Percentiles rank a stretch among this genome's conserved stretches.
Conservation (phyloP, 2,797 vertebrate genomes). For the Typhlichthys subterraneus region DNA sequence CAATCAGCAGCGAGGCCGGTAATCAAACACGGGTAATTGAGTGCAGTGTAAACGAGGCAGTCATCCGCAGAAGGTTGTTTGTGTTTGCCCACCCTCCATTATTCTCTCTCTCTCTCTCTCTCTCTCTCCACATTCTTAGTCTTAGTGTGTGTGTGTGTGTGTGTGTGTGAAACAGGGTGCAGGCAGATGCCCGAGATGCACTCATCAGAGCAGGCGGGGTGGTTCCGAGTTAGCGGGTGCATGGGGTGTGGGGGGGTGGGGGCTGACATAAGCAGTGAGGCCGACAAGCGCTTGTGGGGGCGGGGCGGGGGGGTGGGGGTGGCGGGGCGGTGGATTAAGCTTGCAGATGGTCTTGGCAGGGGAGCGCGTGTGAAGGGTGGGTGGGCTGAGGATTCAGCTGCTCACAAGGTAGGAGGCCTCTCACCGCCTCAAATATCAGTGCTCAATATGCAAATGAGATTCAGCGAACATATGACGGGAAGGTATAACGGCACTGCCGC, state of each 20-base stretch:
- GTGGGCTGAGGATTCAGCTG: slow-evolving; percentile 44
- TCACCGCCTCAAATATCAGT: slow-evolving; percentile 45
- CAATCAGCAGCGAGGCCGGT: slow-evolving; percentile 55
- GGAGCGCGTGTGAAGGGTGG: slow-evolving; percentile 40
- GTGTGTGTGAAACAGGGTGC: slow-evolving; percentile 46
- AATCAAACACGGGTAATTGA: slow-evolving; percentile 75
- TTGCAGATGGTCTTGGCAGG: slow-evolving; percentile 62
- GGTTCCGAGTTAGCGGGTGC: slow-evolving; percentile 32
- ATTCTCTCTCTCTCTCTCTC: slow-evolving; percentile 42
- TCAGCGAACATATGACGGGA: slow-evolving; percentile 23
- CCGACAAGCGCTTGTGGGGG: slow-evolving; percentile 11
- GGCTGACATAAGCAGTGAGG: slow-evolving; percentile 53
- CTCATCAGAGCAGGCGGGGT: slow-evolving; percentile 57
- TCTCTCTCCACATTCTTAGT: slow-evolving; percentile 14
- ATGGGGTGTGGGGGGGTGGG: slow-evolving; percentile 26
- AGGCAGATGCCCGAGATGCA: slow-evolving; percentile 52
- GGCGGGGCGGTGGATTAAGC: slow-evolving; percentile 29
- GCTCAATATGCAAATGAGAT: slow-evolving; percentile 52
- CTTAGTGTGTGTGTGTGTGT: slow-evolving; percentile 30
- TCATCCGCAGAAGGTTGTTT: slow-evolving; percentile 48
- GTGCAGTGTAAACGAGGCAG: slow-evolving; percentile 62
- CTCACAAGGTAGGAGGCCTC: slow-evolving; percentile 42
- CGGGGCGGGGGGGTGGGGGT: slow-evolving; percentile 15
- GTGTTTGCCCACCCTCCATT: slow-evolving; percentile 45
- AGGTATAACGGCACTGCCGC: slow-evolving; percentile 10